These are phyloP conservation scores for Drosophila oshimai DNA, from an alignment of 1,140 invertebrate genomes.

Conservation along the genomic window DNA sequence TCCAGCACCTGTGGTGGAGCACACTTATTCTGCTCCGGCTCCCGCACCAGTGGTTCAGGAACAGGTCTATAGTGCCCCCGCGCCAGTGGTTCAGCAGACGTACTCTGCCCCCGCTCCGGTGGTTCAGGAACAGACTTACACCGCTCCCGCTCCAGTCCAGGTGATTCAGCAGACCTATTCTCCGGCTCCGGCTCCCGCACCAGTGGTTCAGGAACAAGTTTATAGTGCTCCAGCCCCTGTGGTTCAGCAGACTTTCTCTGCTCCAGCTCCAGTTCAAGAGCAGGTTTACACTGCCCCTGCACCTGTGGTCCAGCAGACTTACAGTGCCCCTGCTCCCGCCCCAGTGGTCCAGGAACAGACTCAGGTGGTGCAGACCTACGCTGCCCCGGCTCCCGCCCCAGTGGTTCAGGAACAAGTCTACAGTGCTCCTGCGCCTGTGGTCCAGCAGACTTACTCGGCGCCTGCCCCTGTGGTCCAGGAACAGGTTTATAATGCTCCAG, in stretches of 20 bases:
- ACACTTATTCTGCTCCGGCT: not conserved
- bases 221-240: too few relatives aligned
- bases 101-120: constrained; percentile 2
- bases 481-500: not conserved
- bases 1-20: not conserved
- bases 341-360: not conserved
- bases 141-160: too few relatives aligned
- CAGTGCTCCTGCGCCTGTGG: constrained; percentile 2
- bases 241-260: too few relatives aligned
- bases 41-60: constrained; percentile 21
- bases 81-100: constrained; percentile 6
- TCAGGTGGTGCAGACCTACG: not conserved
- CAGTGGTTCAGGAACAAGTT: too few relatives aligned
- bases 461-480: not conserved
- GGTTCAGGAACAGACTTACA: not conserved
- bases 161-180: not conserved
- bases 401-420: constrained; percentile 25
- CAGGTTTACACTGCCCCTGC: too few relatives aligned
- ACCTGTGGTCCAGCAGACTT: constrained; percentile 13
- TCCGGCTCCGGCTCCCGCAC: too few relatives aligned
- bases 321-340: not conserved
- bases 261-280: too few relatives aligned
- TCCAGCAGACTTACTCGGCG: constrained; percentile 8
- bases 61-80: constrained; percentile 1
- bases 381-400: not conserved